A percentile compares a stretch with the other conserved stretches of the same genome.
These are phyloP conservation scores for Cynocephalus volans DNA, from an alignment of 2,113 vertebrate genomes.

Conservation along the genomic window DNA sequence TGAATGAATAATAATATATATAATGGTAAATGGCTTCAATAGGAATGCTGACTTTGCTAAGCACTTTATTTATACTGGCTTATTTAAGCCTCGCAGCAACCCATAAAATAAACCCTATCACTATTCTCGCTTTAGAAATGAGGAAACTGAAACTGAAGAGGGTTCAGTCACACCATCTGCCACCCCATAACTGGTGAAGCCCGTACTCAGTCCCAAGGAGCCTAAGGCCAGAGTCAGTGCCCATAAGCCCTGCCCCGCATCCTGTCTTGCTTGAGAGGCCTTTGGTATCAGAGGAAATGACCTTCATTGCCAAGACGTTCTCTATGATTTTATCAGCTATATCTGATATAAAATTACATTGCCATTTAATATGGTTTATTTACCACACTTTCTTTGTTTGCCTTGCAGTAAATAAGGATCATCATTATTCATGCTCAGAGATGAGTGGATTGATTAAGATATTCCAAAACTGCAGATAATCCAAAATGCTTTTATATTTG, in stretches of 20 bases:
- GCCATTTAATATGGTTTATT: background rate
- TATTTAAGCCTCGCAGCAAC: background rate
- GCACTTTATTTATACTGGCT: background rate
- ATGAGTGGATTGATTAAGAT: background rate
- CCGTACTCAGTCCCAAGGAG: background rate
- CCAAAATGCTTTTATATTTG: background rate
- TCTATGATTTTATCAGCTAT: background rate
- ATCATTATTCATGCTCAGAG: background rate
- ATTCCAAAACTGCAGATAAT: background rate
- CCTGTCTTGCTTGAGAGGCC: background rate
- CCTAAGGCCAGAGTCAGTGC: background rate
- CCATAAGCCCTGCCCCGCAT: background rate
- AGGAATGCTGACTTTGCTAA: background rate
- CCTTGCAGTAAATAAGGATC: background rate
- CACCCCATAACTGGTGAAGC: background rate
- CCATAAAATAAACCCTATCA: background rate
- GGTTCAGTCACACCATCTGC: background rate
- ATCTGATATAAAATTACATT: background rate
- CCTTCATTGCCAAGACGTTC: background rate
- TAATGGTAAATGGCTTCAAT: background rate
- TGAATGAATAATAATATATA: background rate
- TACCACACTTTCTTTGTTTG: background rate
- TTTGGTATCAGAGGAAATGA: background rate
- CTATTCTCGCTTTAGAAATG: background rate
- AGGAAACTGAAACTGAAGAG: background rate